A percentile compares a stretch with the other conserved stretches of the same genome.
These are phyloP conservation scores for Itoplectis maculator DNA, from an alignment of 2,888 invertebrate genomes.

Conservation along the genomic window DNA sequence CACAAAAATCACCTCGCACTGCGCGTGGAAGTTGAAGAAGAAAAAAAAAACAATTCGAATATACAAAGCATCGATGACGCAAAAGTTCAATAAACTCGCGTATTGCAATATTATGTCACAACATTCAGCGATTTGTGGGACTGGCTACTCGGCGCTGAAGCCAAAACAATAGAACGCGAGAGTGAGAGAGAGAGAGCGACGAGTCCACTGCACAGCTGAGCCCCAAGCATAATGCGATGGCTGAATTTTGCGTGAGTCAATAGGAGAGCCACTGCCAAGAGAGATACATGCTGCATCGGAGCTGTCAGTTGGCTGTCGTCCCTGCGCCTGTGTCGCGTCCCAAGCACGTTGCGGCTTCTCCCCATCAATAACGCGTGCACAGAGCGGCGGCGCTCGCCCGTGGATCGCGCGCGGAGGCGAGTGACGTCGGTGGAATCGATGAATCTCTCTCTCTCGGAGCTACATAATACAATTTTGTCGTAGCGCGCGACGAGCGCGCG, in stretches of 20 bases:
- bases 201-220: not conserved
- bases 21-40: not conserved
- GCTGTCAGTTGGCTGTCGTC: conserved; percentile 10
- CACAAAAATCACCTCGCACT: not conserved
- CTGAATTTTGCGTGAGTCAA: conserved; percentile 30
- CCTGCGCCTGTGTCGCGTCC: no score
- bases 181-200: not conserved
- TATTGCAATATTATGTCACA: conserved; percentile 19
- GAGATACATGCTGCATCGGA: not conserved
- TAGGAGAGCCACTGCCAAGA: conserved; percentile 15
- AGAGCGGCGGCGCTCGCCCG: not conserved
- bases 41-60: not conserved
- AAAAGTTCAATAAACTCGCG: conserved; percentile 22
- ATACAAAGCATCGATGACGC: not conserved
- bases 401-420: not conserved
- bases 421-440: conserved; percentile 43
- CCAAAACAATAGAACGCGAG: conserved; percentile 25
- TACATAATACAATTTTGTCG: conserved; percentile 21
- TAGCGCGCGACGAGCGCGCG: not conserved
- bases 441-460: conserved; percentile 27
- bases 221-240: not conserved
- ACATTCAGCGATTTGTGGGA: conserved; percentile 19
- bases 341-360: conserved; percentile 35
- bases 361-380: conserved; percentile 34
- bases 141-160: conserved; percentile 1